Base-by-base conservation (phyloP, 2,113 vertebrate species). In the Anas platyrhynchos region DNA sequence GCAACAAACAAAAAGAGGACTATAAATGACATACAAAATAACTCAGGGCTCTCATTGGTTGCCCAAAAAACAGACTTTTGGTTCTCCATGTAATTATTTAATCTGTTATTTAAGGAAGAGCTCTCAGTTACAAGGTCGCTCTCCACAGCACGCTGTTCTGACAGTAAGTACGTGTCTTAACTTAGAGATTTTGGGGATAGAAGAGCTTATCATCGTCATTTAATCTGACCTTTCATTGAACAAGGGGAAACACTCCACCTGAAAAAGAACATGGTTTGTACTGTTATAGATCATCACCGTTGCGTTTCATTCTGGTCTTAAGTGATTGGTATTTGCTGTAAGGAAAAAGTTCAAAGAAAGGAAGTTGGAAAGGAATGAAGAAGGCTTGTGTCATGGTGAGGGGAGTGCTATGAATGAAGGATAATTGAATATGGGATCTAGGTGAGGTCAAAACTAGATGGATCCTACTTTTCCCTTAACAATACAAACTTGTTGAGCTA, bases 51-150 rank as follows among this genome's bases (percentile, higher is more conserved):
- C 88, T 55, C 68, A 82, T 2, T 74, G 71, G 89, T 31, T 89
- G 59, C 50, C 32, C 16, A 69, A 80, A n/a, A 43, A 56, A 78
- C 59, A 21, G 78, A 71, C 27, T 63, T 79, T 20, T 34, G 11
- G 38, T 63, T 89, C 27, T 83, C 38, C 32, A 41, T 25, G 50
- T 61, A 61, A 89, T 88, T 46, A 50, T 78, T 58, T 62, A 27
- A 31, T 54, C 83, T 74, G 78, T 48, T 89, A 80, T 93, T 91
- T 74, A 69, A 83, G 74, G 94, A 93, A 83, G 7, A 56, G 11
- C 56, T 86, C 71, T 88, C 71, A 71, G 27, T 86, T 86, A 65
- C 38, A 63, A 74, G 72, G 61, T 78, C n/a, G 31, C 2, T 5
- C 48, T 73, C 69, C 76, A 63, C 69, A 82, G 23, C 32, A 25